Base-by-base conservation (phyloP, 2,113 vertebrate genomes). In the Psittacus erithacus region DNA sequence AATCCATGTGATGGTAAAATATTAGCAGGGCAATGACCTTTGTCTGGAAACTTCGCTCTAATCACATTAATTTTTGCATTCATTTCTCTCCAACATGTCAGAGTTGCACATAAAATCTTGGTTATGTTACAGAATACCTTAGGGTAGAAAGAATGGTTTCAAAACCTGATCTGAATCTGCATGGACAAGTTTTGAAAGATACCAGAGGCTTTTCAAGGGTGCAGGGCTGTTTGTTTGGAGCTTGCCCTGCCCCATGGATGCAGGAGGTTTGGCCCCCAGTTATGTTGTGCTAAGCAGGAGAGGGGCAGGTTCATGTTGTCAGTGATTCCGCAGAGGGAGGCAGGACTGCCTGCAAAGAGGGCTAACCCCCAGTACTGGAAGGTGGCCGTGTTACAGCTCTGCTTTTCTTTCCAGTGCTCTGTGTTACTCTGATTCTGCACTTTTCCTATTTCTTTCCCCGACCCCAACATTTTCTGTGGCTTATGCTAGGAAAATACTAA, bases 1-100 rank as follows among this genome's bases (percentile, higher is more conserved):
- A 95, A 85, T 67, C 59, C 68, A 33, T 47, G 31, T 35, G 57
- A 82, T 33, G 57, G 59, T 62, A 91, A 90, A 89, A 94, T 88
- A 93, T 65, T 85, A 87, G 7, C 74, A 62, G 59, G 49, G 50
- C 47, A 59, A 12, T n/a, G 81, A 85, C 93, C 62, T 94, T 92
- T 82, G 27, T 67, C 53, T 80, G 52, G 31, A 84, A 95, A 76
- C 29, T 55, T 87, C 38, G 17, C 63, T 0, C 0, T 65, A 74
- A 82, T 91, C 59, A n/a, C 77, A 12, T 65, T 53, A 47, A 52
- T 73, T 94, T 91, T 67, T 88, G 55, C 10, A 1, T 91, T 84
- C 5, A 0, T 85, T 91, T 91, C 70, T 95, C 70, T 89, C 41
- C 67, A 68, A 0, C 39, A 9, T n/a, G 33, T 69, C 57, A 84